Base-by-base conservation (phyloP, 1,140 invertebrate genomes). In the Solenopsis invicta region DNA sequence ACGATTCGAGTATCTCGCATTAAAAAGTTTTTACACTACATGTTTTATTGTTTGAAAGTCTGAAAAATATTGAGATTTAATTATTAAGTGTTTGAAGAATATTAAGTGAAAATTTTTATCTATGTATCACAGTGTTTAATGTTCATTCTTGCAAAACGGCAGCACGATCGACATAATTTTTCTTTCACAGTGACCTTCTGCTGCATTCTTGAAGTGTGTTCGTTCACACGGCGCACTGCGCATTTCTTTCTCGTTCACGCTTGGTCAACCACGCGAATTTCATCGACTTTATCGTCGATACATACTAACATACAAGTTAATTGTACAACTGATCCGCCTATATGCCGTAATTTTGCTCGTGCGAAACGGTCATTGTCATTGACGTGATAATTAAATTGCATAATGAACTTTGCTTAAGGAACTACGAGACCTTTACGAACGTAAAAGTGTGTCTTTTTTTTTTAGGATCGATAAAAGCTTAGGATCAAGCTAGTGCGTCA, bases 301-400 rank as follows among this genome's bases (percentile, higher is more conserved):
- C 61, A 61, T 41, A 9, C 29, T 84, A 61, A 61, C 54, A 21
- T 84, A 84, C 24, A 29, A 62, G 80, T 82, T 82, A 74, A 82
- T 82, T 82, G 67, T 34, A 59, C 12, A 10, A 21, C 12, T 24
- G 54, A 82, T 59, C 50, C 0, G 18, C 34, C 18, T 16, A 66
- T 66, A 34, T 18, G 9, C n/a, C 45, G 29, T 4, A 24, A 75
- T 61, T 75, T 4, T 41, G 9, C 41, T 21, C 69, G 29, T 84
- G 84, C 74, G 84, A 67, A 85, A 85, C 74, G 84, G 84, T 85
- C 84, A 85, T 85, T 85, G 84, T 66, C 84, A 85, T 24, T 80
- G 74, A 85, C 61, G 61, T 85, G 80, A 85, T 52, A 24, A 54
- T 45, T 37, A 45, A 18, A 45, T 59, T 74, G 54, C 45, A 18